phyloP scores from a whole-genome alignment of 2,797 vertebrate species.

The Lithobates sylvaticus region DNA sequence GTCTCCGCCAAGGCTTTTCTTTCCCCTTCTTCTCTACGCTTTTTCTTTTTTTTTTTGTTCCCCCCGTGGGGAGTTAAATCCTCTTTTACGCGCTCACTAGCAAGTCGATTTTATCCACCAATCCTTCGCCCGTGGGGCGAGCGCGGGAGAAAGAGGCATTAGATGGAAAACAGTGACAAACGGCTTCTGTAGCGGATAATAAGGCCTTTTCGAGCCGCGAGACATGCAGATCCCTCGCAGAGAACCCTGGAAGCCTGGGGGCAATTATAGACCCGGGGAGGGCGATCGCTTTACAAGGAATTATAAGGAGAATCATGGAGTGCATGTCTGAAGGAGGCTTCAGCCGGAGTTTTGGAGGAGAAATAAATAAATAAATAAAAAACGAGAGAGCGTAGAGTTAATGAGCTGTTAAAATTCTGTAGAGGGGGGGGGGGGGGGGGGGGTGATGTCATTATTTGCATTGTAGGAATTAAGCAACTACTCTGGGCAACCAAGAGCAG shows the following conservation, averaged over 20 bases:
- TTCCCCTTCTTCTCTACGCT: constrained; percentile 38
- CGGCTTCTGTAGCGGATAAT: constrained; percentile 32
- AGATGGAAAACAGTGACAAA: constrained; percentile 56
- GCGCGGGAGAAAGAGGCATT: constrained; percentile 39
- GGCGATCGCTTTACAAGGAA: not conserved
- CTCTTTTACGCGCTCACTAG: constrained; percentile 42
- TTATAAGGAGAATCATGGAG: not conserved
- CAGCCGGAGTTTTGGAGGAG: not conserved
- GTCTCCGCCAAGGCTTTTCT: constrained; percentile 35
- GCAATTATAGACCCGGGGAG: not conserved
- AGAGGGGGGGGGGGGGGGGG: no score
- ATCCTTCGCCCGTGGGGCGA: constrained; percentile 49
- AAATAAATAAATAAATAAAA: not conserved
- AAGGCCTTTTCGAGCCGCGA: constrained; percentile 23
- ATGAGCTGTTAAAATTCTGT: no score
- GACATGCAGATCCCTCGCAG: constrained; percentile 28
- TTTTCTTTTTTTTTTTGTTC: not conserved
- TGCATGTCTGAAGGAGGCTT: not conserved
- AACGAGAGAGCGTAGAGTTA: no score
- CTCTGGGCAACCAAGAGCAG: no score
- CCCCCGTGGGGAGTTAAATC: constrained; percentile 54
- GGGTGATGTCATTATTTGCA: no score
- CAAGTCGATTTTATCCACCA: constrained; percentile 58
- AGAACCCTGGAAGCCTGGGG: not conserved
- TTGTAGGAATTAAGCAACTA: no score